Conservation (phyloP, 2,888 invertebrate genomes). For the Drosophila borborema region DNA sequence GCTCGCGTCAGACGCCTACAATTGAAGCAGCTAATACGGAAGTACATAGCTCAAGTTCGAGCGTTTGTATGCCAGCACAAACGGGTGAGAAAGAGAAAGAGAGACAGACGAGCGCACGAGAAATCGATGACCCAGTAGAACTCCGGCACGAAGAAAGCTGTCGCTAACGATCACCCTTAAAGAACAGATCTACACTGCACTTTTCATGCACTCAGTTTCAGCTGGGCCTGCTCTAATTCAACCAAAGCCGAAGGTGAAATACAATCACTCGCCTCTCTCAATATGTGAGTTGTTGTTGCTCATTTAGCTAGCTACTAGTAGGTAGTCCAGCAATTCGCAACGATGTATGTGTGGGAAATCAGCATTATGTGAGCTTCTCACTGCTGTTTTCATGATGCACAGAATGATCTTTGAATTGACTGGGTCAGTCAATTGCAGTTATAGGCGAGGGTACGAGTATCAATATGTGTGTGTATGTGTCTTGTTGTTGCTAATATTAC, state of each 20-base stretch:
- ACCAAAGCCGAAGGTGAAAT: constrained; percentile 34
- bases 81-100: constrained; percentile 2
- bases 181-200: constrained; percentile 2
- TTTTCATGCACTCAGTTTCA: constrained; percentile 20
- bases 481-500: constrained; percentile 47
- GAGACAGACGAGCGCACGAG: neutral
- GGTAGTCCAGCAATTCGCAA: neutral
- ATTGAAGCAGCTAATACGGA: constrained; percentile 45
- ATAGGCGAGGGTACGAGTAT: constrained; percentile 34
- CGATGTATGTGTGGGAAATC: neutral
- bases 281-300: constrained; percentile 24
- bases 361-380: constrained; percentile 4
- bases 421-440: constrained; percentile 27
- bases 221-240: constrained; percentile 11
- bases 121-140: constrained; percentile 6
- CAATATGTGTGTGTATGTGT: constrained; percentile 19
- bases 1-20: constrained; percentile 40
- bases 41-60: constrained; percentile 28
- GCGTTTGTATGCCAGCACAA: neutral
- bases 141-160: constrained; percentile 2
- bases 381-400: constrained; percentile 34
- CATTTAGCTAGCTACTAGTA: constrained; percentile 12
- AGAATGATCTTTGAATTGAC: constrained; percentile 18
- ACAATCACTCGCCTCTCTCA: constrained; percentile 15
- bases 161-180: neutral